phyloP scores from a whole-genome alignment of 2,797 vertebrate species.

The Chelonia mydas region DNA sequence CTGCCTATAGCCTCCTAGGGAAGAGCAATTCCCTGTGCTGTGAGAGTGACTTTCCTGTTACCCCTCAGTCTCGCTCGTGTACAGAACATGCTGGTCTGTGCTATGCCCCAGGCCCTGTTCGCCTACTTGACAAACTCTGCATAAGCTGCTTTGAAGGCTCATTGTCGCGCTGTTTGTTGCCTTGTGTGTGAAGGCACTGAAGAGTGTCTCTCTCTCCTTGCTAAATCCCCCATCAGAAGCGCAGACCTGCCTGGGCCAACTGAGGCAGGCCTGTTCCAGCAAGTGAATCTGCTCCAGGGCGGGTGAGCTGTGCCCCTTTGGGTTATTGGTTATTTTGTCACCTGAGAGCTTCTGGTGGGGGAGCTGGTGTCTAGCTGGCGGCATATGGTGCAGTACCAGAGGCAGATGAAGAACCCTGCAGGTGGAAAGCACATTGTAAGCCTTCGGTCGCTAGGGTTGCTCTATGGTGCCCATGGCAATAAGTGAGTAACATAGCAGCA shows the following conservation, averaged over 20 bases:
- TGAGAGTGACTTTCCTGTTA: neutral
- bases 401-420: conserved; percentile 69
- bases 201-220: neutral
- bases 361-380: fast-evolving
- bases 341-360: neutral
- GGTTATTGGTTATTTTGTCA: neutral
- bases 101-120: neutral
- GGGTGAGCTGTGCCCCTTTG: neutral
- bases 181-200: neutral
- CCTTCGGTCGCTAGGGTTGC: fast-evolving
- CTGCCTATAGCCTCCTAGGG: neutral
- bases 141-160: neutral
- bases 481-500: fast-evolving
- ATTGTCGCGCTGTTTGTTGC: fast-evolving
- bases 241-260: neutral
- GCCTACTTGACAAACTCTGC: neutral
- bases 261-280: neutral
- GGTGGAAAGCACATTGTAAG: neutral
- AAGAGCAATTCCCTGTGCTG: neutral
- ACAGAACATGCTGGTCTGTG: neutral
- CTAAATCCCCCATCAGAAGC: neutral
- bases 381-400: conserved; percentile 61
- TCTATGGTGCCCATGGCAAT: fast-evolving
- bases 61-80: neutral
- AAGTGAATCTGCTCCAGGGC: neutral